Evolutionary conservation across 2,797 vertebrate genomes (phyloP).

Genomic region (Cottoperca gobio): DNA sequence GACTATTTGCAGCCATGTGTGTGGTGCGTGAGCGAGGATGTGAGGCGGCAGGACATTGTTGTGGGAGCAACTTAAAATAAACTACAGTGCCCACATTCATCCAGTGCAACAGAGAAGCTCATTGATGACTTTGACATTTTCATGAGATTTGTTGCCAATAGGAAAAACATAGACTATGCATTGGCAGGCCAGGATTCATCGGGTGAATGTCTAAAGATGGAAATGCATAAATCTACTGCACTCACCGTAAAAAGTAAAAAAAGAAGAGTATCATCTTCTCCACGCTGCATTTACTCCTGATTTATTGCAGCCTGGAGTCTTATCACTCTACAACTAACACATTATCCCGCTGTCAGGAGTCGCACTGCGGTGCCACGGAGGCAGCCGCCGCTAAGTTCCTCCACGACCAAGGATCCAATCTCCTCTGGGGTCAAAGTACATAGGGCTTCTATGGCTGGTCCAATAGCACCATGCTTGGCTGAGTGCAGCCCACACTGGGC

Average conservation of each 20-base stretch:
- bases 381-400: constrained; percentile 35
- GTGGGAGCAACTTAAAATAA: not conserved
- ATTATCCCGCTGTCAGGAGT: constrained; percentile 61
- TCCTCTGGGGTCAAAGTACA: constrained; percentile 89
- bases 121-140: not conserved
- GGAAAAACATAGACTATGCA: not conserved
- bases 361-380: constrained; percentile 47
- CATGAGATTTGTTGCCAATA: no score
- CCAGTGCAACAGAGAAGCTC: no score
- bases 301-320: constrained; percentile 41
- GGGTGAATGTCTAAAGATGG: no score
- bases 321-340: constrained; percentile 52
- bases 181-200: not conserved
- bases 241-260: constrained; percentile 15
- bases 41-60: no score
- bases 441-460: constrained; percentile 79
- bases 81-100: no score
- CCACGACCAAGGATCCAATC: constrained; percentile 87
- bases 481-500: constrained; percentile 72
- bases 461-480: constrained; percentile 66
- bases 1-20: no score
- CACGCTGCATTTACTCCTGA: constrained; percentile 31
- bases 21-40: not conserved
- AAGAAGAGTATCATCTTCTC: constrained; percentile 45
- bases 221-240: not conserved